Percentiles rank a stretch among this genome's conserved stretches.
Conservation (phyloP, 2,888 invertebrate species). For the Drosophila nigricruria region DNA sequence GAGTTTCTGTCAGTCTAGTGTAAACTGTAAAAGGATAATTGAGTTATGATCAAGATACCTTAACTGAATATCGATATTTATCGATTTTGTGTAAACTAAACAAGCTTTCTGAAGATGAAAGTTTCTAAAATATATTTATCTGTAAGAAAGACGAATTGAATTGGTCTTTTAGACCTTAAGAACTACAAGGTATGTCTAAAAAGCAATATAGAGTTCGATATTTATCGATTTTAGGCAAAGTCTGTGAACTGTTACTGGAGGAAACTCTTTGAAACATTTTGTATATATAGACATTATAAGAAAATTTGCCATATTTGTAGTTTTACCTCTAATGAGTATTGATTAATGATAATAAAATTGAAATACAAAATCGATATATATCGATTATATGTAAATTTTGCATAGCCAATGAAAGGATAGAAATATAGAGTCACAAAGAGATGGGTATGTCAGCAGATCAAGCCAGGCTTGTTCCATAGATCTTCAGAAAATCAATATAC, state of each 20-base stretch:
- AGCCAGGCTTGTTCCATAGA: too few species aligned
- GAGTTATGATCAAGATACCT: background rate
- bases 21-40: background rate
- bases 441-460: too few species aligned
- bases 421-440: too few species aligned
- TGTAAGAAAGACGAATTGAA: too few species aligned
- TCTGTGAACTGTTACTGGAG: too few species aligned
- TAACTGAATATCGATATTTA: background rate
- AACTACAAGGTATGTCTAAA: background rate
- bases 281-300: too few species aligned
- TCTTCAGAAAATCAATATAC: background rate
- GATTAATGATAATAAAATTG: background rate
- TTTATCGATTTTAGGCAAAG: background rate
- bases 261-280: too few species aligned
- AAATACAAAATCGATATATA: background rate
- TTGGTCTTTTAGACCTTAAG: background rate
- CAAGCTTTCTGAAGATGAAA: background rate
- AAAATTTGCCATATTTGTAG: background rate
- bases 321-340: background rate
- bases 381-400: background rate
- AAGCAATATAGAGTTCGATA: background rate
- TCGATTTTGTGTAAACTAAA: background rate
- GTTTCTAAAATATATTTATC: too few species aligned
- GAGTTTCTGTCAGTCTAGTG: too few species aligned
- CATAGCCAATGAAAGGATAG: too few species aligned